Evolutionary conservation across 2,113 vertebrate species (phyloP).

Genomic region (Lepus timidus): DNA sequence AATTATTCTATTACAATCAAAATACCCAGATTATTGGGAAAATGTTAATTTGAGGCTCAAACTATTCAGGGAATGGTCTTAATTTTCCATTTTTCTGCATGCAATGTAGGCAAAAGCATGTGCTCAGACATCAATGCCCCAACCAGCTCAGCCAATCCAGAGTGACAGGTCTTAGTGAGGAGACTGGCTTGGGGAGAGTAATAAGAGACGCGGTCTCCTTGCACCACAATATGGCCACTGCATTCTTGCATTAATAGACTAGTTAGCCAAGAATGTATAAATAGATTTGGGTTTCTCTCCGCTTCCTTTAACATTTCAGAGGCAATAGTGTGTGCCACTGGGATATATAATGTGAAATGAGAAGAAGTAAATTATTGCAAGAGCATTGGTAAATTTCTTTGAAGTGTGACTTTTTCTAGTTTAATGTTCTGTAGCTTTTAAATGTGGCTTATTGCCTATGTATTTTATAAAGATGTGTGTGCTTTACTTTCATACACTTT

Average conservation of each 20-base stretch:
- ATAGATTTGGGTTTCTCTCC: conserved; percentile 59
- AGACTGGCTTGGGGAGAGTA: neutral
- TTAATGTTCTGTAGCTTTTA: conserved; percentile 64
- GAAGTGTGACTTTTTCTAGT: conserved; percentile 64
- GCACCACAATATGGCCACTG: neutral
- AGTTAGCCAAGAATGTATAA: neutral
- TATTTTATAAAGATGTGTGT: conserved; percentile 24
- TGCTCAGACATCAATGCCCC: neutral
- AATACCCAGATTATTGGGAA: conserved; percentile 70
- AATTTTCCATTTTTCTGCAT: conserved; percentile 47
- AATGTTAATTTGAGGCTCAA: conserved; percentile 50
- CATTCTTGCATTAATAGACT: neutral
- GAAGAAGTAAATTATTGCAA: conserved; percentile 82
- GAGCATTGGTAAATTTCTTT: conserved; percentile 47
- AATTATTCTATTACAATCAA: conserved; percentile 69
- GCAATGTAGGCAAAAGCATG: neutral
- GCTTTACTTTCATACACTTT: conserved; percentile 36
- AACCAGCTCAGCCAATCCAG: neutral
- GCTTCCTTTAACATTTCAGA: conserved; percentile 57
- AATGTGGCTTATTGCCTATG: conserved; percentile 50
- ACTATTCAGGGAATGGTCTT: conserved; percentile 50
- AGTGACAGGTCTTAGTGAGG: neutral
- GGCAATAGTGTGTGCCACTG: conserved; percentile 57
- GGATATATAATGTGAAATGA: conserved; percentile 35
- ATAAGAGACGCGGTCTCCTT: neutral